Percentiles rank a stretch among this genome's conserved stretches.
These are phyloP conservation scores for Microcebus ravelobensis DNA, from an alignment of 2,113 vertebrate species.

Conservation along the genomic window DNA sequence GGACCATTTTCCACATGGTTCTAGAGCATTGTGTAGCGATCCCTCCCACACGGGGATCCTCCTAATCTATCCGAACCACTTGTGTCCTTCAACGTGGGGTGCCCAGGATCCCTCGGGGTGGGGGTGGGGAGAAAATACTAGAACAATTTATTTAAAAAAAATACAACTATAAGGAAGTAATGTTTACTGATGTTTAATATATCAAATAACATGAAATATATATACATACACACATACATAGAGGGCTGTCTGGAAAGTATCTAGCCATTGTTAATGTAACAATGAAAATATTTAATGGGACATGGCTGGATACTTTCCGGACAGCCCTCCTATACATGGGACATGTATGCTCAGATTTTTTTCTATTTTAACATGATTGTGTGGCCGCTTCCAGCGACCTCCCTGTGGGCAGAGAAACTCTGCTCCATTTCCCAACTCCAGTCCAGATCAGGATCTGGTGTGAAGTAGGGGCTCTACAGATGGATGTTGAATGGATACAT, in stretches of 20 bases:
- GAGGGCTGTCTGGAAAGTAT: no score
- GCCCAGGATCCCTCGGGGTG: neutral
- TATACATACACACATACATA: neutral
- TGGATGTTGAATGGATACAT: neutral
- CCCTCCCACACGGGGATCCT: accelerated
- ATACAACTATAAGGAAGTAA: neutral
- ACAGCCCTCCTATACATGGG: no score
- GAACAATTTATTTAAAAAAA: neutral
- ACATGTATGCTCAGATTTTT: neutral
- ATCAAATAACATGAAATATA: neutral
- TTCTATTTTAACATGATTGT: neutral
- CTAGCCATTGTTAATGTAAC: no score
- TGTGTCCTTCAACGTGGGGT: neutral
- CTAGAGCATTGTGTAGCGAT: neutral
- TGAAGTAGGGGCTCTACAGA: neutral
- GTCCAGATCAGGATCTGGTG: neutral
- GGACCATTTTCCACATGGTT: neutral
- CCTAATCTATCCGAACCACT: neutral
- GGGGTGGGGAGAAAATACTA: neutral
- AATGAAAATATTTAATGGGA: no score
- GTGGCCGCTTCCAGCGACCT: neutral
- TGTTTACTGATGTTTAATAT: neutral
- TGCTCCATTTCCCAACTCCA: neutral
- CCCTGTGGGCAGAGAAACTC: neutral
- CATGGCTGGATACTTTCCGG: no score